Evolutionary conservation across 2,888 invertebrate genomes (phyloP).

Genomic region (Zootermopsis nevadensis): DNA sequence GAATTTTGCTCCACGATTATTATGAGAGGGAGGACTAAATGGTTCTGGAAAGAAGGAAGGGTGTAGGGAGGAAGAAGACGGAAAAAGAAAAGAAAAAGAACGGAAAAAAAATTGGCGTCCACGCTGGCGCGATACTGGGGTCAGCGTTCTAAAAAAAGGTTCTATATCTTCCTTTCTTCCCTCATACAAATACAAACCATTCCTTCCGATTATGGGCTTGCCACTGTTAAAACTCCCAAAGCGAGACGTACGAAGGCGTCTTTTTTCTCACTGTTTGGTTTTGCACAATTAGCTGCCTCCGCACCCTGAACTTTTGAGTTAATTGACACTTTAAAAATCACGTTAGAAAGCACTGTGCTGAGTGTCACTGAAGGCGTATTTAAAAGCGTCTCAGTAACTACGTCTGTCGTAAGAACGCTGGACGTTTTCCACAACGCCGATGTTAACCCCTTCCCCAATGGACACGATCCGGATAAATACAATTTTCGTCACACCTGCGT

Average conservation of each 20-base stretch:
- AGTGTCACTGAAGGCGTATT: not conserved
- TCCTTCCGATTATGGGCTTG: slow-evolving; percentile 47
- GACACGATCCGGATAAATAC: no score
- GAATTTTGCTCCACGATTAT: slow-evolving; percentile 53
- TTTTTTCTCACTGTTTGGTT: not conserved
- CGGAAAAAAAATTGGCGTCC: slow-evolving; percentile 47
- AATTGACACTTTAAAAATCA: not conserved
- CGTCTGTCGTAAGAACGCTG: no score
- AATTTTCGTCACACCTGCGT: no score
- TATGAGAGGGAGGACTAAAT: slow-evolving; percentile 51
- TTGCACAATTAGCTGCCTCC: not conserved
- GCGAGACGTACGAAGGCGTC: not conserved
- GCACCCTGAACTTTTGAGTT: not conserved
- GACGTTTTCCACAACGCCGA: no score
- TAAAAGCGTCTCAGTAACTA: not conserved
- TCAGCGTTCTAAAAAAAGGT: slow-evolving; percentile 30
- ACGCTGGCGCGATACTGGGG: slow-evolving; percentile 26
- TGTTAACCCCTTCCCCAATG: no score
- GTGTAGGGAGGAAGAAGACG: slow-evolving; percentile 21
- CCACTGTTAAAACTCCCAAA: slow-evolving; percentile 19
- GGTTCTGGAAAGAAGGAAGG: slow-evolving; percentile 50
- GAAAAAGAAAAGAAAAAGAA: slow-evolving; percentile 25
- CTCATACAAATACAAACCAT: slow-evolving; percentile 50
- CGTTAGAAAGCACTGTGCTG: not conserved
- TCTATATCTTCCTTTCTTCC: slow-evolving; percentile 29